Evolutionary conservation across 1,140 invertebrate species (phyloP).

Genomic region (Triops longicaudatus): DNA sequence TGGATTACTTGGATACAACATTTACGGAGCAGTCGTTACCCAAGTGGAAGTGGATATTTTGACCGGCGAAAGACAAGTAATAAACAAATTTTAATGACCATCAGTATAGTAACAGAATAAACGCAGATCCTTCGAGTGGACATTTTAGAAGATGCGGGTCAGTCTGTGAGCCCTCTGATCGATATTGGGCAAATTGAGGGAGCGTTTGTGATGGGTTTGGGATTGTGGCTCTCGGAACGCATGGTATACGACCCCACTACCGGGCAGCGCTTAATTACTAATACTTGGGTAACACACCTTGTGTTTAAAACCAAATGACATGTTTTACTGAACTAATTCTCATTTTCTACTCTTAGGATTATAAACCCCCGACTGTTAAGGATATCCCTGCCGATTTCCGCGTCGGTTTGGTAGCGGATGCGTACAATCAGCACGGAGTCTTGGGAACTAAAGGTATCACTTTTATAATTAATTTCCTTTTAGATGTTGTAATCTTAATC

Average conservation of each 20-base stretch:
- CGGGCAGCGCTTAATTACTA: constrained; percentile 31
- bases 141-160: constrained; percentile 37
- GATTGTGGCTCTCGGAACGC: constrained; percentile 40
- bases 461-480: background rate
- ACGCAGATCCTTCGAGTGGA: background rate
- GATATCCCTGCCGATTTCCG: constrained; percentile 42
- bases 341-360: constrained; percentile 25
- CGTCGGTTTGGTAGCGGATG: constrained; percentile 38
- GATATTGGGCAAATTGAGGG: constrained; percentile 45
- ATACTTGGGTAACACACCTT: constrained; percentile 30
- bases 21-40: constrained; percentile 19
- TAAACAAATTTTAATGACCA: background rate
- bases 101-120: background rate
- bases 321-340: background rate
- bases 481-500: background rate
- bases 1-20: background rate
- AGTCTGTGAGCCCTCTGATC: constrained; percentile 34
- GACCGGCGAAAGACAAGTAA: constrained; percentile 20
- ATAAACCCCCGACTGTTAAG: constrained; percentile 33
- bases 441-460: constrained; percentile 31
- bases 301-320: background rate
- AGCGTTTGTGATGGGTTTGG: constrained; percentile 43
- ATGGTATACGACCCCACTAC: constrained; percentile 36
- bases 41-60: constrained; percentile 20
- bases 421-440: constrained; percentile 35